Evolutionary conservation across 2,113 vertebrate species (phyloP), one percentile per base, ranked within the genome.

Genomic region (Cyanoderma ruficeps): DNA sequence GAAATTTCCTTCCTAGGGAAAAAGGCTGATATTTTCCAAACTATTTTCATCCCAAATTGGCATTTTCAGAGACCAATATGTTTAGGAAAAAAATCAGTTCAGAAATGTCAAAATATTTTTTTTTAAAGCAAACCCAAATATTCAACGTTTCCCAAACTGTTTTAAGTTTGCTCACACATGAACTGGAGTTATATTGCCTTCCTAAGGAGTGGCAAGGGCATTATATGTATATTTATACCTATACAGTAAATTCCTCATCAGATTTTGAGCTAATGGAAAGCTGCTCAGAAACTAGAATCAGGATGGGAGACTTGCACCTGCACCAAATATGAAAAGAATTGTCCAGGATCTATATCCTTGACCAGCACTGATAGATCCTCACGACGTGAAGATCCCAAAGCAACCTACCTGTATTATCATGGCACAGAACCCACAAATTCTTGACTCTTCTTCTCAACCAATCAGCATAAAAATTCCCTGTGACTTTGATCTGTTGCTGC

Each of bases 1-100:
- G 76, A 94, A 86, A 81, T 94, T 96, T 95, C 76, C 85, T 93
- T 93, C 82, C 60, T 85, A 95, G 56, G 79, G 88, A 90, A 95
- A 94, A 95, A 89, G 44, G 30, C 68, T 90, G 83, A 69, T 96
- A 83, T 96, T 96, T 95, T 95, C 64, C 93, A 95, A 96, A 83
- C 82, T 96, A 74, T 95, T 97, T 97, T 96, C 76, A 91, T 83
- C 93, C 83, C 64, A 89, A 95, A 87, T 18, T 96, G 93, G 77
- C 61, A 61, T 93, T 93, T 94, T 90, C 35, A 87, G 75, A 94
- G 74, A 95, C 85, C 59, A 86, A 31, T 67, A 83, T 44, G 44
- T 93, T 96, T 80, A 87, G 90, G 90, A 74, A 96, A 96, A 96
- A 91, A 85, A 64, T 55, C 35, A 14, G 75, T 96, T 83, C 31